Conservation (phyloP, 2,797 vertebrate species). For the Acipenser transmontanus region DNA sequence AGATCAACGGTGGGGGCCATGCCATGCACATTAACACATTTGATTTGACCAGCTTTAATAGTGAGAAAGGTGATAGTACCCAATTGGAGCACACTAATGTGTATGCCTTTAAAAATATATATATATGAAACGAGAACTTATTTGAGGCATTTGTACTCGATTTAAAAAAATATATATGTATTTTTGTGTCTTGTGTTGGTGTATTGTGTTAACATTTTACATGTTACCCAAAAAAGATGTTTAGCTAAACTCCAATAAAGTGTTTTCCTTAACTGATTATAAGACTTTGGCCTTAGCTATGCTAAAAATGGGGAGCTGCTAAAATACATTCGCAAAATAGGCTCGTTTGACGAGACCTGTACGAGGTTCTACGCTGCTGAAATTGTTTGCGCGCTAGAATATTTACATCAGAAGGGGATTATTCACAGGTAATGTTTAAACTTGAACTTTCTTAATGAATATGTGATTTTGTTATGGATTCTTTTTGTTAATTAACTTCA, state of each 20-base stretch:
- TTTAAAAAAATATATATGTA: neutral
- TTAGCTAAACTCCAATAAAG: too few relatives aligned
- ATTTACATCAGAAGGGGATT: constrained; percentile 93
- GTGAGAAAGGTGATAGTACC: too few relatives aligned
- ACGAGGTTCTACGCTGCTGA: constrained; percentile 97
- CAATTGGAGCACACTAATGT: too few relatives aligned
- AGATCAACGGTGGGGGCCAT: too few relatives aligned
- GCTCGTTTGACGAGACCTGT: constrained; percentile 97
- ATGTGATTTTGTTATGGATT: neutral
- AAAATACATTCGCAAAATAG: constrained; percentile 98
- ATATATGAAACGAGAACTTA: neutral
- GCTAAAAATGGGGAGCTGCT: constrained; percentile 97
- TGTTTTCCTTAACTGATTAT: constrained; percentile 67
- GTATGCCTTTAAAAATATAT: neutral
- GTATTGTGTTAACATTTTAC: neutral
- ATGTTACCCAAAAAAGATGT: neutral
- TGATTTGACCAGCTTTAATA: too few relatives aligned
- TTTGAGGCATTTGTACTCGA: neutral
- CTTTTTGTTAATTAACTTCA: constrained; percentile 4
- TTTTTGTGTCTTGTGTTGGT: neutral
- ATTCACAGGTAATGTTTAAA: constrained; percentile 83
- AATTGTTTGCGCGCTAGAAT: constrained; percentile 92
- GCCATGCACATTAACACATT: too few relatives aligned
- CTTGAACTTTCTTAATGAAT: neutral
- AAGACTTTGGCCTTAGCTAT: constrained; percentile 98